Conservation (phyloP, 2,888 invertebrate species). For the Orchestes rusci region DNA sequence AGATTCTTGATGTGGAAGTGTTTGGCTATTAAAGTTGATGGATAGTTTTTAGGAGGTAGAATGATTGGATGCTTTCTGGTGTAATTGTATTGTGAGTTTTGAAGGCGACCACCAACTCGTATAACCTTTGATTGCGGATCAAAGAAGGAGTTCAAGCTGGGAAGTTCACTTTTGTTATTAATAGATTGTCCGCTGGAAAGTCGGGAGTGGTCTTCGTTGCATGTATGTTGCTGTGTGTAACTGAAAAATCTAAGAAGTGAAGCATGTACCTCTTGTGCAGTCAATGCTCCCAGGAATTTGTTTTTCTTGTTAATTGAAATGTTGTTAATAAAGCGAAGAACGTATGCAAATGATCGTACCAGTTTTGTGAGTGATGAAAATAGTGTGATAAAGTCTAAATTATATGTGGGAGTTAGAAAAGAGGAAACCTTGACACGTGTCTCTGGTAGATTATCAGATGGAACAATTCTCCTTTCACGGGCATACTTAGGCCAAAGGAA, state of each 20-base stretch:
- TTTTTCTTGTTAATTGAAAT: not conserved
- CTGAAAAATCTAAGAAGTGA: not conserved
- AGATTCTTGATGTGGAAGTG: no score
- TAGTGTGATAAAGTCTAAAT: not conserved
- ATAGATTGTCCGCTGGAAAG: not conserved
- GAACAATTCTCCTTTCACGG: not conserved
- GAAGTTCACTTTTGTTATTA: not conserved
- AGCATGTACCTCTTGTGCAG: not conserved
- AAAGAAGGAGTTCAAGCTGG: not conserved
- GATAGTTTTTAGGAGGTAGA: not conserved
- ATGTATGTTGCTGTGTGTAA: not conserved
- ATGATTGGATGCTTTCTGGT: not conserved
- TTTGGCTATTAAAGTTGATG: not conserved
- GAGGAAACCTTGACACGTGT: not conserved
- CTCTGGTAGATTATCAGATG: not conserved
- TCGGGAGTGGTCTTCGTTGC: not conserved
- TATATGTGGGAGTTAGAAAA: not conserved
- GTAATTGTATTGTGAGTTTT: not conserved
- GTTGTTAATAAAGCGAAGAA: not conserved
- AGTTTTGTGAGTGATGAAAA: not conserved
- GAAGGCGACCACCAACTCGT: not conserved
- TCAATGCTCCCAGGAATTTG: not conserved
- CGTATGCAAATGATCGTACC: not conserved
- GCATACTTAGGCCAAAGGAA: slow-evolving; percentile 1
- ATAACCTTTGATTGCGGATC: not conserved